Evolutionary conservation across 2,888 invertebrate species (phyloP), one percentile per base, ranked within the genome.

Genomic region (Prenolepis imparis): DNA sequence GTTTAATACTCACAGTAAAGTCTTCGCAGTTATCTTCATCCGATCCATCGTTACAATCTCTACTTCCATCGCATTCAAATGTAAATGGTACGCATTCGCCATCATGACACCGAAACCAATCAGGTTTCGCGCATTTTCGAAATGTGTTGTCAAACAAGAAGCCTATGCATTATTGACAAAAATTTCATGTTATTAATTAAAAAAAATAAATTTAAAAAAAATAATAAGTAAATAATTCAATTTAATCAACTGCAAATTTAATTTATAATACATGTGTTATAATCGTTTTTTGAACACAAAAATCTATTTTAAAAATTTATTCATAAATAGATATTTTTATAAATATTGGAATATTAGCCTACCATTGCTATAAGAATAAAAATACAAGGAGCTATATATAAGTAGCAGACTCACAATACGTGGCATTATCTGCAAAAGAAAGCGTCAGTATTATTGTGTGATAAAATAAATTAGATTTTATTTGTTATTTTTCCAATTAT

Each of bases 11-110:
- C 78, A 90, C 90, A 4, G n/a, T 12, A 32, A 28, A 52, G 12
- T 28, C 1, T 0, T 0, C 2, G 44, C 96, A 96, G 86, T 95
- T 88, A 0, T 90, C 8, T 90, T 96, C 96, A 86, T 96, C 96
- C 0, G 96, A 95, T 52, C 92, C 89, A 89, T 96, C 96, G 0
- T 95, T 95, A 85, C 96, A 96, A 88, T 96, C 96, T 84, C 96
- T 94, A 41, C 95, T 93, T 0, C 95, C 95, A 92, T 97, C 96
- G 92, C 97, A 97, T 1, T 95, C 92, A 6, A 96, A 93, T 1
- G 86, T 86, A 0, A 86, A 88, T 61, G 96, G 95, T 55, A 97
- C 94, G 86, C 97, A 97, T 78, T 95, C 95, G 0, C 95, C 95
- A 88, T 95, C 95, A 8, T 90, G 90, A 90, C 96, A 95, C 86